A percentile compares a stretch with the other conserved stretches of the same genome.
phyloP scores from a whole-genome alignment of 2,113 vertebrate species.

The Apeltes quadracus region DNA sequence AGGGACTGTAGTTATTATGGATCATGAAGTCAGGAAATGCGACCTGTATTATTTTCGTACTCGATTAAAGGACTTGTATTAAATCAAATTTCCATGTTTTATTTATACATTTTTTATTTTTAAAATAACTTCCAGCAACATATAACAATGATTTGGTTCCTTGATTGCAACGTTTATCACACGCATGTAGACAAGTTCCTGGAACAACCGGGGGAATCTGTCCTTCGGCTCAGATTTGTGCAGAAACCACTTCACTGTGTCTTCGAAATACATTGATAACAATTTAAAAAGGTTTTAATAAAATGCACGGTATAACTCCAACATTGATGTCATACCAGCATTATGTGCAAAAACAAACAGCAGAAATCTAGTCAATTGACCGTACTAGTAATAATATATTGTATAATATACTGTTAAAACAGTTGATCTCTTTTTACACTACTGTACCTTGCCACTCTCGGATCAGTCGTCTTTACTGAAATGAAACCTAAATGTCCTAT shows the following conservation, averaged over 20 bases:
- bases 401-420: conserved; percentile 41
- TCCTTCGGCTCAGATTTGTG: conserved; percentile 5
- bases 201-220: neutral
- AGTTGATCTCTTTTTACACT: conserved; percentile 19
- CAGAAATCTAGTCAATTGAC: neutral
- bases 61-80: neutral
- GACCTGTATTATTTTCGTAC: neutral
- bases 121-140: conserved; percentile 29
- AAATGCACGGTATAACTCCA: neutral
- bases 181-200: neutral
- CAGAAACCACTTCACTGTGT: neutral
- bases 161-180: conserved; percentile 27
- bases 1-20: neutral
- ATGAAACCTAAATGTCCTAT: neutral
- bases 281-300: no score
- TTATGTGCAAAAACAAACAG: conserved; percentile 12
- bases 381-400: no score
- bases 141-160: conserved; percentile 7
- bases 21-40: neutral
- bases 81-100: neutral
- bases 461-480: neutral
- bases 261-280: neutral
- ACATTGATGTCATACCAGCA: neutral
- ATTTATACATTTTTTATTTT: conserved; percentile 51
- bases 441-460: neutral